Conservation (phyloP, 2,797 vertebrate species). For the Anabas testudineus region DNA sequence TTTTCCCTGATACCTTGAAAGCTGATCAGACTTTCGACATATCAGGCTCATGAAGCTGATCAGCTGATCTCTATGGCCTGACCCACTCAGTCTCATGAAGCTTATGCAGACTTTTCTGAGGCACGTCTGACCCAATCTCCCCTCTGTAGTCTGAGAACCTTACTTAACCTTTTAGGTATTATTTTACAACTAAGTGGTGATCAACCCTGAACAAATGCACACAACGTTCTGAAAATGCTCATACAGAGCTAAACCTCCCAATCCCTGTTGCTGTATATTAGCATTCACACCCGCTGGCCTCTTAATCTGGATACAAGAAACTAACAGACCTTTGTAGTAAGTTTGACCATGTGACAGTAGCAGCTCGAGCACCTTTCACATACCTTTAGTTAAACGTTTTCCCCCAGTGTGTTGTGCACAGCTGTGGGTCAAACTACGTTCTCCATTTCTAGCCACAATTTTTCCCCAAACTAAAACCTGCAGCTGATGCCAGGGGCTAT, state of each 20-base stretch:
- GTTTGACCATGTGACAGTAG: background rate
- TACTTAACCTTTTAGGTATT: conserved; percentile 38
- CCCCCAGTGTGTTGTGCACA: background rate
- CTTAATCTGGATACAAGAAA: background rate
- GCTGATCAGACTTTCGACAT: no score
- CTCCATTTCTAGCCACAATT: conserved; percentile 4
- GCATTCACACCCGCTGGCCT: background rate
- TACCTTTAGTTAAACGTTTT: conserved; percentile 16
- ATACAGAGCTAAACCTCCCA: background rate
- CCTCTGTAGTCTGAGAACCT: conserved; percentile 28
- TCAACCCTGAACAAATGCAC: conserved; percentile 32
- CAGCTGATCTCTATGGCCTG: background rate
- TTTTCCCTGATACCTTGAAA: conserved; percentile 69
- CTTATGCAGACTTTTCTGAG: conserved; percentile 58
- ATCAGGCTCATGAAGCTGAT: conserved; percentile 31
- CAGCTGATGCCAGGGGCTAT: conserved; percentile 28
- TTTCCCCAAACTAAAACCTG: background rate
- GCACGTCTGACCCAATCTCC: conserved; percentile 52
- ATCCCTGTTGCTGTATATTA: conserved; percentile 1
- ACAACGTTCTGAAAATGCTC: conserved; percentile 6
- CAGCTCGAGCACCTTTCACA: conserved; percentile 1
- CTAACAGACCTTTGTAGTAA: background rate
- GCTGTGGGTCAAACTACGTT: conserved; percentile 9
- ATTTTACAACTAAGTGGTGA: conserved; percentile 18
- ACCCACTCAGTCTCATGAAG: conserved; percentile 49